Conservation (phyloP, 2,113 vertebrate species). For the Verasper variegatus region DNA sequence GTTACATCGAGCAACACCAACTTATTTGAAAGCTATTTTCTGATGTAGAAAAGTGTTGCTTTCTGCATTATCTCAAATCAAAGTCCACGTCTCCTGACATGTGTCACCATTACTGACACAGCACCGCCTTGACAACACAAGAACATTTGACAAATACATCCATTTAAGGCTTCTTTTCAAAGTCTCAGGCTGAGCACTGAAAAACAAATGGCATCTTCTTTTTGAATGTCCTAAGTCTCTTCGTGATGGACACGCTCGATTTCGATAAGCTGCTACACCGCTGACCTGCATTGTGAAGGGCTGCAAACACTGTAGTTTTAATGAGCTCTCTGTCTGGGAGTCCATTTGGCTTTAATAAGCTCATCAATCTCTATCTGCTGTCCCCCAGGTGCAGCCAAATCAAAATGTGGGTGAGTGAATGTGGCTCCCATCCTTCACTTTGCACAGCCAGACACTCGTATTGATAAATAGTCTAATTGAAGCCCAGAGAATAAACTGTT, state of each 20-base stretch:
- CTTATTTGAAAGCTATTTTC: too few species aligned
- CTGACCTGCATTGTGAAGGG: constrained; percentile 57
- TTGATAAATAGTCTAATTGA: constrained; percentile 58
- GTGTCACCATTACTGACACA: constrained; percentile 20
- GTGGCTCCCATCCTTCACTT: constrained; percentile 46
- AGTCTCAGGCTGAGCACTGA: constrained; percentile 1
- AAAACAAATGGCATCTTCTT: constrained; percentile 18
- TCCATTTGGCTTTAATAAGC: constrained; percentile 75
- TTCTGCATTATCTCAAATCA: not conserved
- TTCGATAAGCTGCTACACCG: constrained; percentile 28
- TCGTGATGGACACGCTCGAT: constrained; percentile 65
- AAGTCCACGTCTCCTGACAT: not conserved
- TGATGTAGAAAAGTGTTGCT: too few species aligned
- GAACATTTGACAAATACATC: constrained; percentile 41
- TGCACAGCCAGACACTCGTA: constrained; percentile 31
- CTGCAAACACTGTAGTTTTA: constrained; percentile 60
- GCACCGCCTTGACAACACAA: constrained; percentile 15
- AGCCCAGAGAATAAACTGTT: constrained; percentile 44
- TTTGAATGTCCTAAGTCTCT: constrained; percentile 11
- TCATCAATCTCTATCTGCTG: constrained; percentile 79
- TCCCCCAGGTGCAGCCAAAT: constrained; percentile 53
- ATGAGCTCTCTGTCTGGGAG: constrained; percentile 66
- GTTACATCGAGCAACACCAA: too few species aligned
- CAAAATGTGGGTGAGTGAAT: constrained; percentile 43
- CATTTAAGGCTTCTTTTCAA: constrained; percentile 34